Evolutionary conservation across 2,888 invertebrate genomes (phyloP), one percentile per base, ranked within the genome.

Genomic region (Melanargia galathea): DNA sequence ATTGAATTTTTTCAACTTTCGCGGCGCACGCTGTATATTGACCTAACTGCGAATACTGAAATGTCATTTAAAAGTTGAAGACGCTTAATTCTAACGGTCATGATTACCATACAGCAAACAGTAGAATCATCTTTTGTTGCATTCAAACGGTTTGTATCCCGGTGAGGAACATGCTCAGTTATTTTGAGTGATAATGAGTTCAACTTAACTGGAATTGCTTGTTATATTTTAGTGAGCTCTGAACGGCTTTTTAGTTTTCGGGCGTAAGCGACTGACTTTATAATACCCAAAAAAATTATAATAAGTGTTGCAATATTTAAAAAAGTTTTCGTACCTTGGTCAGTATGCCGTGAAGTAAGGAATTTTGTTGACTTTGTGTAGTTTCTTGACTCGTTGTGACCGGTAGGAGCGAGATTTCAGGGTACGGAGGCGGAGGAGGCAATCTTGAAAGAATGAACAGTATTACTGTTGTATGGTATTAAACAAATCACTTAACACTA

Each of bases 361-460:
- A 96, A 65, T 93, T 93, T 71, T 93, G 92, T 66, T 92, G 92
- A 5, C 70, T 77, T 7, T 84, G 75, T 38, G 69, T 49, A 0
- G 76, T 74, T 0, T 87, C 87, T 67, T 84, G 82, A 75, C 81
- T 71, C 4, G 89, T 86, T 5, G 81, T 87, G 60, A 96, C 96
- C 0, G 96, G 96, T 76, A 96, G 94, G 20, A 96, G 90, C 2
- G 96, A 96, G 52, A 96, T 96, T 84, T 96, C 96, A 0, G 96
- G 96, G 86, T 95, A 95, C 56, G 93, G 94, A 54, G 94, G 94
- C 5, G 94, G 94, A 7, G 94, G 93, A 2, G 93, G 93, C 52
- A 52, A 52, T 35, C 52, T 52, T 33, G 1, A 52, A 52, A 18
- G 30, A 18, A 24, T 8, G 10, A 38, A 38, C 6, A 0, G 5